Conservation (phyloP, 2,113 vertebrate genomes). For the Mesoclemmys tuberculata region DNA sequence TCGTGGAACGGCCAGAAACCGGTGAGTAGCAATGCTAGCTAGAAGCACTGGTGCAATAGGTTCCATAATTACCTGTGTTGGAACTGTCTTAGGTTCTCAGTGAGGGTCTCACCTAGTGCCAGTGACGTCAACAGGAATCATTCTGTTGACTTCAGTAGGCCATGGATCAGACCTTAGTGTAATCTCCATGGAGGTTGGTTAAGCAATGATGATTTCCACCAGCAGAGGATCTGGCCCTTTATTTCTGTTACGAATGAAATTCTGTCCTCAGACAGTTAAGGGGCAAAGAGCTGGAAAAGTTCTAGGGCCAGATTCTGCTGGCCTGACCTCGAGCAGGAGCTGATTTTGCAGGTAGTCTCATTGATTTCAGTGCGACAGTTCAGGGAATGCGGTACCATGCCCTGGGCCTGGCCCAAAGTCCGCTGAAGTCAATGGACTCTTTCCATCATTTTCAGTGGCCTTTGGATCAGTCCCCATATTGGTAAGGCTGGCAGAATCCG, state of each 20-base stretch:
- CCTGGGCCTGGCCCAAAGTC: neutral
- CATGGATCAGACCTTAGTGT: neutral
- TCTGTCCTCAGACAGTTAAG: neutral
- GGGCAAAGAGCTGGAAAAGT: neutral
- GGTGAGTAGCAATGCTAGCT: constrained; percentile 75
- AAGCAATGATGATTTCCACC: neutral
- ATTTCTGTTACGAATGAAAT: neutral
- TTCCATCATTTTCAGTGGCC: neutral
- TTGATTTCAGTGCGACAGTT: neutral
- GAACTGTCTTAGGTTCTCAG: neutral
- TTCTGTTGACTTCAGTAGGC: neutral
- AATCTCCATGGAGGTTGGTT: neutral
- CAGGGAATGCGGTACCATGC: neutral
- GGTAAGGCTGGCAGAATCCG: neutral
- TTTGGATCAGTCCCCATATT: neutral
- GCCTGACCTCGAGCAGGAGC: neutral
- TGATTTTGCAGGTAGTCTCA: neutral
- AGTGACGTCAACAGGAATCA: neutral
- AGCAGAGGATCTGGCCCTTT: neutral
- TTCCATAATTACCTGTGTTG: neutral
- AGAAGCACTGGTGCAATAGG: neutral
- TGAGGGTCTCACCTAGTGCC: neutral
- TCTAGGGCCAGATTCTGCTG: neutral
- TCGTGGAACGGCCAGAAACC: constrained; percentile 77
- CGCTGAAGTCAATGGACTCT: neutral